Base-by-base conservation (phyloP, 2,113 vertebrate genomes). In the Pelmatolapia mariae region DNA sequence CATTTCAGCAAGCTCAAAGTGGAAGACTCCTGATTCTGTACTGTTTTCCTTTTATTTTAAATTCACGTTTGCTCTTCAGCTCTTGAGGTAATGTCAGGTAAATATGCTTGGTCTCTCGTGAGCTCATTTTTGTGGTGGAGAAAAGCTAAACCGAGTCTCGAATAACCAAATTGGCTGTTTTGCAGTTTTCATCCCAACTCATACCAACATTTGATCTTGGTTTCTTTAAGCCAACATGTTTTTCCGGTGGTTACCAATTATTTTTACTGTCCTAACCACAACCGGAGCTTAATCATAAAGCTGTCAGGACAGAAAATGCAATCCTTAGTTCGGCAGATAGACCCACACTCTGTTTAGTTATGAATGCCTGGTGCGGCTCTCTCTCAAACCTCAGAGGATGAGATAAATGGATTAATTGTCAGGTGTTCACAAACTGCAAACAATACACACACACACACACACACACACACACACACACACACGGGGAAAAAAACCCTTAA, bases 31-130 rank as follows among this genome's bases (percentile, higher is more conserved):
- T 9, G 1, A 26, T 45, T 71, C 22, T 71, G 38, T 26, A 1
- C 1, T 4, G 13, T 40, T 68, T 66, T 66, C 2, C 59, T 63
- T 36, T 63, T 36, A 36, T 12, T 66, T 73, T 45, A 10, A 43
- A 73, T 73, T 10, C n/a, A 45, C 2, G 0, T 26, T 73, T 73
- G 22, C 66, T 0, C 0, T 45, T 22, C 22, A 24, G 38, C 38
- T 71, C n/a, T 71, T 18, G 9, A 18, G 15, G 0, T 4, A 36
- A n/a, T n/a, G 31, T 66, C 61, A 8, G 18, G 66, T 40, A 10
- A 71, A 38, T 22, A 71, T 24, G 22, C 38, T 24, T 0, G 0
- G 36, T 0, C 36, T 71, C 66, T 26, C 2, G 13, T 45, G 66
- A 0, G 66, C 22, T 43, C 38, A 18, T 45, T 73, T 45, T 45